Base-by-base conservation (phyloP, 1,140 invertebrate species). In the Anoplolepis gracilipes region DNA sequence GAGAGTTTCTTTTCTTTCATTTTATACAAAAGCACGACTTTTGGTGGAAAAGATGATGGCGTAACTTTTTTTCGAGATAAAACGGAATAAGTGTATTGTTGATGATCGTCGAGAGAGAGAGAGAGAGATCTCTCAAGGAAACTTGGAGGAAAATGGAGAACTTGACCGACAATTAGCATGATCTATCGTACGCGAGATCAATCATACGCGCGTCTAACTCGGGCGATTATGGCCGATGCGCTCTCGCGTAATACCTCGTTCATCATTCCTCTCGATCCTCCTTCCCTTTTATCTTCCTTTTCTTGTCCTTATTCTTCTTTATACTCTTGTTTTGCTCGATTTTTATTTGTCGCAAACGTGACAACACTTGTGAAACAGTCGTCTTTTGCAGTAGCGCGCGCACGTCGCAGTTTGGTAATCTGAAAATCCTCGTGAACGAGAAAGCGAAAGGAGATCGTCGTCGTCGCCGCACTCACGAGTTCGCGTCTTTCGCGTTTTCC, bases 221-320 rank as follows among this genome's bases (percentile, higher is more conserved):
- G 33, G 19, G 19, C 67, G 53, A 33, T 61, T 57, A 81, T 57
- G 49, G 22, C 13, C 64, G 22, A 19, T 49, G n/a, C 13, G 13
- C 69, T 28, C 64, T 42, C 64, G 76, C 86, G 22, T n/a, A n/a
- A n/a, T 90, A 90, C 89, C 89, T 90, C 86, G 36, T 84, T 53
- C 89, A 90, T 90, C 77, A 55, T 88, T 86, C 22, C 42, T 88
- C 62, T 73, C 30, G 70, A 82, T 85, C 70, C 70, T 78, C 55
- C 39, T 65, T 28, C 25, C 22, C 55, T 13, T 13, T 11, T 59
- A 64, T n/a, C 25, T 57, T 22, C 25, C 36, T 2, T 69, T n/a
- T n/a, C n/a, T n/a, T n/a, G n/a, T n/a, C n/a, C n/a, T n/a, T n/a
- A n/a, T n/a, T n/a, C n/a, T n/a, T n/a, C n/a, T 53, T 49, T 57